phyloP scores from a whole-genome alignment of 2,113 vertebrate genomes.

The Scomber colias region DNA sequence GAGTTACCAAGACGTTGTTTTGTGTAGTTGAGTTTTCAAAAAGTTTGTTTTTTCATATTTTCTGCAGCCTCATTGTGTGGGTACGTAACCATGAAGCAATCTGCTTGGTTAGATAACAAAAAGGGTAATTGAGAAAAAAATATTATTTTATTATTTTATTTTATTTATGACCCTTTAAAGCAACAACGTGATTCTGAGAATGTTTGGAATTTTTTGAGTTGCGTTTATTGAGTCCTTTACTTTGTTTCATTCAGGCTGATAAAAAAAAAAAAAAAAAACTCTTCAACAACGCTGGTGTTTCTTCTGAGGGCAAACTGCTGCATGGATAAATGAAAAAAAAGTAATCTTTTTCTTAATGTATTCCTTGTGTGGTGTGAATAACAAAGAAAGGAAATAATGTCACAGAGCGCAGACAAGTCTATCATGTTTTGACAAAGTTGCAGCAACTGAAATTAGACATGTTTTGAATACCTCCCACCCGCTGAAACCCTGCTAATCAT shows the following conservation, averaged over 20 bases:
- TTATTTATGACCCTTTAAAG: background rate
- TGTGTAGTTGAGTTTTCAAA: no score
- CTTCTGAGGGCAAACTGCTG: background rate
- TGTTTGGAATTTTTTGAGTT: background rate
- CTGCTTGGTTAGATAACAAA: background rate
- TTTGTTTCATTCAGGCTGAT: constrained; percentile 2
- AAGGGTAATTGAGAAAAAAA: background rate
- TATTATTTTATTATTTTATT: background rate
- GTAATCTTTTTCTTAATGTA: background rate
- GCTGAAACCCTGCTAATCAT: background rate
- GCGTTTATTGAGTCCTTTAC: background rate
- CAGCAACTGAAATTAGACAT: background rate
- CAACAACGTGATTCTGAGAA: background rate
- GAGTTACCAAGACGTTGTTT: no score
- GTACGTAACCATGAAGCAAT: background rate
- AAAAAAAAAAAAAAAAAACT: no score
- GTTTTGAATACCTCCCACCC: constrained; percentile 17
- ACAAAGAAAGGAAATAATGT: background rate
- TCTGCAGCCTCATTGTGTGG: no score
- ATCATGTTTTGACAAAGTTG: background rate
- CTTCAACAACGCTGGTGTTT: constrained; percentile 15
- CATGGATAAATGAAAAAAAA: background rate
- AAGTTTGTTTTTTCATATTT: no score
- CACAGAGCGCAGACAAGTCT: constrained; percentile 1
- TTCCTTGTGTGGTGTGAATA: constrained; percentile 8